Evolutionary conservation across 1,140 invertebrate species (phyloP), one percentile per base, ranked within the genome.

Genomic region (Aphelinus certus): DNA sequence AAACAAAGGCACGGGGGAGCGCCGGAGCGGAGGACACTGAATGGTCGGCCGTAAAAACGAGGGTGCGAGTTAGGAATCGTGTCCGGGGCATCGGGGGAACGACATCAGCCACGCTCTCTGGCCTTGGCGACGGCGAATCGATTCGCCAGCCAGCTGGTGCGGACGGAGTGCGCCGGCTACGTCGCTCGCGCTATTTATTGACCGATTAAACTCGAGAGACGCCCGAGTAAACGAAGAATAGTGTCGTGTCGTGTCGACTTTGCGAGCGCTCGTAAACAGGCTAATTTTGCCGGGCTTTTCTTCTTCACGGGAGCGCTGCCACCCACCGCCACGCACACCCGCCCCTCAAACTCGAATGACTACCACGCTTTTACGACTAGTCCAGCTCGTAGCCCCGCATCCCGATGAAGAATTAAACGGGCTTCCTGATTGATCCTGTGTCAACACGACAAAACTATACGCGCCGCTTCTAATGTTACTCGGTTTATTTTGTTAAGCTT

Each of bases 201-300:
- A 43, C 66, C 66, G 66, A 68, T 68, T 68, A 68, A 58, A 68
- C 55, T 68, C 7, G 42, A 68, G 53, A 57, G 26, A 26, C 26
- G 26, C 26, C 0, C 26, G 26, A 26, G 45, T 45, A 58, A 68
- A 68, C 66, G 53, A 63, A 56, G 10, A 64, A 72, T 49, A 65
- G 61, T 55, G 61, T 56, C 26, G 26, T 26, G 26, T 26, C 71
- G 43, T 26, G 66, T 47, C 43, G 51, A 56, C 71, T 63, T 61
- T 71, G 58, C 60, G 51, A 62, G 58, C 69, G 3, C 45, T 65
- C 51, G 55, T 65, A 65, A 72, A 63, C 49, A 64, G 71, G n/a
- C 60, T 63, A 72, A 72, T 64, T 57, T 63, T 64, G 2, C 26
- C 42, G 42, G 42, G n/a, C 26, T 26, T 26, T 26, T 26, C 26